Evolutionary conservation across 2,888 invertebrate genomes (phyloP), one percentile per base, ranked within the genome.

Genomic region (Mactromeris polynyma): DNA sequence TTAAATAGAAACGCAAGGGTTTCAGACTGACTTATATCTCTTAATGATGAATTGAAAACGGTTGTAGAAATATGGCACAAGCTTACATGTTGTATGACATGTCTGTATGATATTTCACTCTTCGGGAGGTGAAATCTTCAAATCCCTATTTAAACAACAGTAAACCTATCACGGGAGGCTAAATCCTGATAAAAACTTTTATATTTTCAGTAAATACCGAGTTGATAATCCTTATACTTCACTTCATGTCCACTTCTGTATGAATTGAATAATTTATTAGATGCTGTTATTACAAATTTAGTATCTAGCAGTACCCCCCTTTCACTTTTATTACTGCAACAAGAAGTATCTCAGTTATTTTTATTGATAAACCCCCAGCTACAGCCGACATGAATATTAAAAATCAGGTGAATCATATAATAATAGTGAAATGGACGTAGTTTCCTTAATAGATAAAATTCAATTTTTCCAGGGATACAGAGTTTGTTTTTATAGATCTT

Each of bases 181-280:
- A n/a, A 4, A 64, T n/a, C 21, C 26, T 26, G 58, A 64, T 64
- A 64, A 64, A 21, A 64, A 26, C 58, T 64, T 7, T 64, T 64
- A 64, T 64, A 64, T n/a, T 64, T 26, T 26, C 26, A 0, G 26
- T 64, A 64, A 64, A 64, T 64, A 26, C 26, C 2, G 26, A 26
- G 58, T 64, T 64, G 58, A 64, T 64, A 64, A 64, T 64, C 58
- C 58, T 64, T 64, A 26, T 26, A 64, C 26, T n/a, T 64, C 58
- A 64, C 58, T 64, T 64, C 58, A 64, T 64, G 58, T 64, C 58
- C 26, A 64, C 58, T 64, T 64, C 58, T 64, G 26, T 64, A 26
- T 64, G 11, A 26, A 64, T 26, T 21, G 26, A 64, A 64, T 64
- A 64, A 73, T 73, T 73, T 73, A 73, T 73, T 73, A 36, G 33